These are phyloP conservation scores for Ennomos quercinarius DNA, from an alignment of 2,888 invertebrate genomes.

Conservation along the genomic window DNA sequence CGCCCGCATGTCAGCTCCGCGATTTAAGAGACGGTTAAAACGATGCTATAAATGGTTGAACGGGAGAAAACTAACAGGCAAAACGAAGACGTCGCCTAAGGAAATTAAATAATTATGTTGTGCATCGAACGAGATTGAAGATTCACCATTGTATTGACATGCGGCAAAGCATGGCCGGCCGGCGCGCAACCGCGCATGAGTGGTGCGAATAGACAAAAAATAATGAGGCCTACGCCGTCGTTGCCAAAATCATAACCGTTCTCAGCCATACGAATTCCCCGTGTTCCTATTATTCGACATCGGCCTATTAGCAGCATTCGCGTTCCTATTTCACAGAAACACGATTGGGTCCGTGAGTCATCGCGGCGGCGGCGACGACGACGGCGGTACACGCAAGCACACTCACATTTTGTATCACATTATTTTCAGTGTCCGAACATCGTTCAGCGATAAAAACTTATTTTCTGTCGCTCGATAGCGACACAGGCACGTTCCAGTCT, in stretches of 20 bases:
- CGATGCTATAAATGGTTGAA: slow-evolving; percentile 6
- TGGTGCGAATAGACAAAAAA: slow-evolving; percentile 52
- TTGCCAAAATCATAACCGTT: slow-evolving; percentile 37
- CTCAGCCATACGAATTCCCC: slow-evolving; percentile 46
- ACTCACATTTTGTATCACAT: slow-evolving; percentile 55
- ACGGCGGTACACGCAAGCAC: slow-evolving; percentile 50
- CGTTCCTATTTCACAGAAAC: slow-evolving; percentile 53
- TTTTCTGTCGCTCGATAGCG: slow-evolving; percentile 41
- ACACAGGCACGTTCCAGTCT: slow-evolving; percentile 54
- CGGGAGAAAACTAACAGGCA: slow-evolving; percentile 3
- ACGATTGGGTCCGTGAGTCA: slow-evolving; percentile 56
- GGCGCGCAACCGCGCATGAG: slow-evolving; percentile 31
- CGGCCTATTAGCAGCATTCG: too few relatives aligned
- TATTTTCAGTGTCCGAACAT: slow-evolving; percentile 46
- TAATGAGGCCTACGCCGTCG: slow-evolving; percentile 53
- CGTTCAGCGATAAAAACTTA: slow-evolving; percentile 43
- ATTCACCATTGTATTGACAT: slow-evolving; percentile 19
- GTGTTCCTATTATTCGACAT: slow-evolving; percentile 34
- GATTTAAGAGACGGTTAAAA: slow-evolving; percentile 13
- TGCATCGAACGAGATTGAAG: slow-evolving; percentile 35
- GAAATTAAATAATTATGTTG: slow-evolving; percentile 5
- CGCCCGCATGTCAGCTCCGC: slow-evolving; percentile 42
- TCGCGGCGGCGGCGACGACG: slow-evolving; percentile 46
- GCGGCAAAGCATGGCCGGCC: slow-evolving; percentile 48
- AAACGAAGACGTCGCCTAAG: slow-evolving; percentile 21